Evolutionary conservation across 2,797 vertebrate genomes (phyloP).

Genomic region (Sternarchorhynchus goeldii): DNA sequence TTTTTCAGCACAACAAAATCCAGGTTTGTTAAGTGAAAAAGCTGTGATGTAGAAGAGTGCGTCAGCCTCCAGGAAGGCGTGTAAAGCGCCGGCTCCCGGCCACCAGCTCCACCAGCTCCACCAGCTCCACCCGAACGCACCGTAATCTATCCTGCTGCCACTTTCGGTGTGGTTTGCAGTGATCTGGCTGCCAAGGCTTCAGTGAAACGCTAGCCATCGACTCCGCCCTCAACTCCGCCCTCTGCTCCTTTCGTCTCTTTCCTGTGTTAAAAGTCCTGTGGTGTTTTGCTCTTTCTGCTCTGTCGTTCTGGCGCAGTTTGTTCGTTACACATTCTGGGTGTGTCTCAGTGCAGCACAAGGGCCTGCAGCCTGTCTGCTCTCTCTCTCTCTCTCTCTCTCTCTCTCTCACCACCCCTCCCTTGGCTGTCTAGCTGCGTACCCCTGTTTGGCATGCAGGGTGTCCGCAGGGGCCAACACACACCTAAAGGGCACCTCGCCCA

Average conservation of each 20-base stretch:
- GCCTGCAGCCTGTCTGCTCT: constrained; percentile 60
- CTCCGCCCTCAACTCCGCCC: constrained; percentile 15
- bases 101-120: too few species aligned
- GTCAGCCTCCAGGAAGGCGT: too few species aligned
- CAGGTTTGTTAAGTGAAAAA: neutral
- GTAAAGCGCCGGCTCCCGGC: too few species aligned
- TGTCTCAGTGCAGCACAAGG: constrained; percentile 73
- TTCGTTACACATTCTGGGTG: constrained; percentile 76
- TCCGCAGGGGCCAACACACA: constrained; percentile 75
- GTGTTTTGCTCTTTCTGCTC: constrained; percentile 23
- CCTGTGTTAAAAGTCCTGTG: constrained; percentile 33
- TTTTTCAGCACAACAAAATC: constrained; percentile 6
- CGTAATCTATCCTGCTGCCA: too few species aligned
- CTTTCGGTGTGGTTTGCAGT: too few species aligned
- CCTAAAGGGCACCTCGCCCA: constrained; percentile 82
- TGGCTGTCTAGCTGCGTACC: constrained; percentile 76
- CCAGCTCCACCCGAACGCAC: too few species aligned
- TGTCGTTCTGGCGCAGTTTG: constrained; percentile 64
- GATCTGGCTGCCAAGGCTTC: neutral
- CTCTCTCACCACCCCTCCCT: constrained; percentile 43
- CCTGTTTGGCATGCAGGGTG: constrained; percentile 82
- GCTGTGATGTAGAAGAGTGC: too few species aligned
- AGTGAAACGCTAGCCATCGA: neutral
- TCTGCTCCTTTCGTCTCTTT: constrained; percentile 11
- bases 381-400: constrained; percentile 12